These are phyloP conservation scores for Polypedilum pembai DNA, from an alignment of 1,140 invertebrate species.

Conservation along the genomic window DNA sequence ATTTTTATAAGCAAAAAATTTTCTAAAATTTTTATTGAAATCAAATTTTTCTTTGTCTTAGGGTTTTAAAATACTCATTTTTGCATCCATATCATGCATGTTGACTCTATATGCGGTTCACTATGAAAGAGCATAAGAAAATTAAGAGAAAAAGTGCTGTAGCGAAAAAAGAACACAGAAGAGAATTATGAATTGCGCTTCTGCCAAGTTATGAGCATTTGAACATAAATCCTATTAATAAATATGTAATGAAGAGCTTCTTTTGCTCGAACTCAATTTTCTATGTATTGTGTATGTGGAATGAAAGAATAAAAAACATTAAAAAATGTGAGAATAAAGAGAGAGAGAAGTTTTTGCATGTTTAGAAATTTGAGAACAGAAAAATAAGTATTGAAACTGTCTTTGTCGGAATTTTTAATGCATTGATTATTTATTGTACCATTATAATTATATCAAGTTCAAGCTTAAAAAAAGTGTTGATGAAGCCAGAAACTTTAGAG, in stretches of 20 bases:
- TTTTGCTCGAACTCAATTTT: too few species aligned
- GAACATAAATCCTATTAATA: constrained; percentile 14
- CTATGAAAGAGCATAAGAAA: background rate
- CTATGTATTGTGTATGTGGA: too few species aligned
- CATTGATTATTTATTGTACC: too few species aligned
- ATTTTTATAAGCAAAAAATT: background rate
- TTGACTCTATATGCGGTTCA: background rate
- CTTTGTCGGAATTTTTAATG: too few species aligned
- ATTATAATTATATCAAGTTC: too few species aligned
- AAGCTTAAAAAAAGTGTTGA: too few species aligned
- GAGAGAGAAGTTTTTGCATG: too few species aligned
- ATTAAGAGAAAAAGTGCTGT: background rate
- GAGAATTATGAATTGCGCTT: background rate
- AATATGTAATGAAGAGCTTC: constrained; percentile 6
- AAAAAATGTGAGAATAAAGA: too few species aligned
- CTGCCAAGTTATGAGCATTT: background rate
- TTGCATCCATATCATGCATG: constrained; percentile 4
- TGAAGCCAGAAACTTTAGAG: too few species aligned
- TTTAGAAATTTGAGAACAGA: too few species aligned
- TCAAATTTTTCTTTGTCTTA: background rate
- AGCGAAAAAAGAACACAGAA: background rate
- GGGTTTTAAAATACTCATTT: background rate
- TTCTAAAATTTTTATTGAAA: background rate
- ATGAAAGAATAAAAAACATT: too few species aligned
- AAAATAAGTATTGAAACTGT: too few species aligned